A percentile compares a stretch with the other conserved stretches of the same genome.
phyloP scores from a whole-genome alignment of 1,140 invertebrate genomes.

The Oscheius sp. region DNA sequence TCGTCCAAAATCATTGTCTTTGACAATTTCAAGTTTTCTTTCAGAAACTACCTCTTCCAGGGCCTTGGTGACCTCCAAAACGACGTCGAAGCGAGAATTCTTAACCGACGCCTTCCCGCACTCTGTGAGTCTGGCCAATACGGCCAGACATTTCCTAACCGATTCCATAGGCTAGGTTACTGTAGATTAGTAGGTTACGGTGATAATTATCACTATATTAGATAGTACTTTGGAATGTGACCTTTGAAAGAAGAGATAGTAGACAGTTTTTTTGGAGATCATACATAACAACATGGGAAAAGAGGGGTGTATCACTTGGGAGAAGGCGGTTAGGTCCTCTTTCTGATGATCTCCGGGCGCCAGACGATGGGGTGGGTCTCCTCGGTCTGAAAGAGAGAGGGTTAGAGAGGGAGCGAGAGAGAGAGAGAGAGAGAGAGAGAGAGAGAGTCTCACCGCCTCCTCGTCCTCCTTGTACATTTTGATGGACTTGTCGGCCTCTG shows the following conservation, averaged over 20 bases:
- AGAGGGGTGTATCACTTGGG: not conserved
- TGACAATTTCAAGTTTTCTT: too few species aligned
- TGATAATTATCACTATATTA: too few species aligned
- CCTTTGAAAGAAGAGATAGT: not conserved
- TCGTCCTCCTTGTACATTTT: constrained; percentile 99
- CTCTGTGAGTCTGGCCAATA: too few species aligned
- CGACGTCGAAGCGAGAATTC: too few species aligned
- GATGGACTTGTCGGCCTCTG: constrained; percentile 97
- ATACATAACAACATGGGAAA: not conserved
- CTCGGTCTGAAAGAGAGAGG: constrained; percentile 72
- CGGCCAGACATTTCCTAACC: too few species aligned
- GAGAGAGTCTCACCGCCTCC: constrained; percentile 70
- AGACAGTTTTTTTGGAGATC: not conserved
- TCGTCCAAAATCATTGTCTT: too few species aligned
- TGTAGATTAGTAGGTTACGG: too few species aligned
- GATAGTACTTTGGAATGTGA: not conserved
- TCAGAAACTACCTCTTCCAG: too few species aligned
- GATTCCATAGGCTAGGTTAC: too few species aligned
- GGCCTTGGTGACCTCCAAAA: too few species aligned
- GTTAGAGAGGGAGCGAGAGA: constrained; percentile 8
- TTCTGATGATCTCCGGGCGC: constrained; percentile 84
- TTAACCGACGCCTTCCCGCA: too few species aligned
- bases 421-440: constrained; percentile 56
- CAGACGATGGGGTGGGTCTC: constrained; percentile 94
- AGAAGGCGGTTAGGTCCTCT: constrained; percentile 1